Conservation (phyloP, 1,140 invertebrate species). For the Cydia fagiglandana region DNA sequence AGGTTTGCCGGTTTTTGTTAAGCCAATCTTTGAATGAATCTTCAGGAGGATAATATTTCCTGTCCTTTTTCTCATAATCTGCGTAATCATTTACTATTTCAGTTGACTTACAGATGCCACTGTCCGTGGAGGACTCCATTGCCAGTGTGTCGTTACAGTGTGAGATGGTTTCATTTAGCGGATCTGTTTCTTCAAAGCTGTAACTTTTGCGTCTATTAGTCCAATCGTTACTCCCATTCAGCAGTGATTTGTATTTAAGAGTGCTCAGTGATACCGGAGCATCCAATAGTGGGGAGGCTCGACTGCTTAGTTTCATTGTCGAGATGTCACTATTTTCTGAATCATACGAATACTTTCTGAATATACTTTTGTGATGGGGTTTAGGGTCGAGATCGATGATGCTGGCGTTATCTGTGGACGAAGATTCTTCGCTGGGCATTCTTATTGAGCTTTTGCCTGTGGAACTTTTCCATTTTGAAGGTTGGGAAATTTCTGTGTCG, state of each 20-base stretch:
- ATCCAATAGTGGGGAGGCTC: constrained; percentile 63
- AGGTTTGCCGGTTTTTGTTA: constrained; percentile 60
- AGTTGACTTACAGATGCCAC: constrained; percentile 84
- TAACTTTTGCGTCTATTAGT: constrained; percentile 85
- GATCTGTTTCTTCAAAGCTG: constrained; percentile 84
- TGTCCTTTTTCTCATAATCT: constrained; percentile 43
- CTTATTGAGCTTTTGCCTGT: constrained; percentile 82
- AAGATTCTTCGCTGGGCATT: constrained; percentile 77
- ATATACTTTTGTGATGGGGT: constrained; percentile 53
- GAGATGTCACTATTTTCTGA: constrained; percentile 57
- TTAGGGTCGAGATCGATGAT: constrained; percentile 77
- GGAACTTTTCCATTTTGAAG: constrained; percentile 81
- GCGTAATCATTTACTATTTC: constrained; percentile 79
- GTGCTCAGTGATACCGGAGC: constrained; percentile 64
- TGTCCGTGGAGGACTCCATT: constrained; percentile 85
- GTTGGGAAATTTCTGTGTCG: constrained; percentile 74
- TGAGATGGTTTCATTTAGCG: constrained; percentile 63
- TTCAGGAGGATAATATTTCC: constrained; percentile 45
- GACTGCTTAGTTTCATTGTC: constrained; percentile 47
- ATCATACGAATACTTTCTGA: constrained; percentile 57
- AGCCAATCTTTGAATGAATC: constrained; percentile 73
- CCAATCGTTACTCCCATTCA: constrained; percentile 81
- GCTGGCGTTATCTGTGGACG: constrained; percentile 66
- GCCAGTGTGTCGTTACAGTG: constrained; percentile 75
- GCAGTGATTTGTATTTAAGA: constrained; percentile 71